Evolutionary conservation across 2,113 vertebrate species (phyloP), one percentile per base, ranked within the genome.

Genomic region (Coryphaenoides rupestris): DNA sequence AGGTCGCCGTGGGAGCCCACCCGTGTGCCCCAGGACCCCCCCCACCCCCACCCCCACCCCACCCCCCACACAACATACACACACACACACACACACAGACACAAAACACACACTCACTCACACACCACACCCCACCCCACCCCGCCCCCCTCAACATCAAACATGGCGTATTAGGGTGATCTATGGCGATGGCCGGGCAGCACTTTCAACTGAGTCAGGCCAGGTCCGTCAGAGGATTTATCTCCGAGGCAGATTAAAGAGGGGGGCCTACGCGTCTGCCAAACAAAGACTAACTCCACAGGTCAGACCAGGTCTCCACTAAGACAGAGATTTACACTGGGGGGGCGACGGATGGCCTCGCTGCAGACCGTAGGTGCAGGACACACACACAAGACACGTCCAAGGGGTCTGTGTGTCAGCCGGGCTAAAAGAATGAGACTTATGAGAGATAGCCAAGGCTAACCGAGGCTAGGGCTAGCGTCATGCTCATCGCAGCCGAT

Each of bases 231-330:
- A 85, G 82, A 88, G 82, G 87, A 87, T 90, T 88, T 87, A 89
- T 90, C 88, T 88, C 84, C 68, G 76, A 72, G 40, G 73, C 71
- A 90, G 90, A 92, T 92, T 90, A 91, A 90, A 90, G n/a, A n/a
- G 90, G 79, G 82, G 33, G 78, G 71, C 68, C 70, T 54, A 84
- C 86, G 84, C 77, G 76, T 86, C 86, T 86, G 86, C 85, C 84
- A 89, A 90, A 89, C 87, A 86, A 89, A 85, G 85, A 81, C 80
- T 84, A 81, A 79, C 78, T 71, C 68, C 15, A 47, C 76, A 74
- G 88, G 89, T 88, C 88, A 86, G 68, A 26, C 50, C 64, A 23
- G 81, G 85, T 82, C 83, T 73, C 61, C 63, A 70, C 68, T 73
- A 28, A n/a, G 67, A 69, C 33, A 40, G 75, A 85, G 82, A 86